Base-by-base conservation (phyloP, 2,797 vertebrate species). In the Pachyuromys duprasi region DNA sequence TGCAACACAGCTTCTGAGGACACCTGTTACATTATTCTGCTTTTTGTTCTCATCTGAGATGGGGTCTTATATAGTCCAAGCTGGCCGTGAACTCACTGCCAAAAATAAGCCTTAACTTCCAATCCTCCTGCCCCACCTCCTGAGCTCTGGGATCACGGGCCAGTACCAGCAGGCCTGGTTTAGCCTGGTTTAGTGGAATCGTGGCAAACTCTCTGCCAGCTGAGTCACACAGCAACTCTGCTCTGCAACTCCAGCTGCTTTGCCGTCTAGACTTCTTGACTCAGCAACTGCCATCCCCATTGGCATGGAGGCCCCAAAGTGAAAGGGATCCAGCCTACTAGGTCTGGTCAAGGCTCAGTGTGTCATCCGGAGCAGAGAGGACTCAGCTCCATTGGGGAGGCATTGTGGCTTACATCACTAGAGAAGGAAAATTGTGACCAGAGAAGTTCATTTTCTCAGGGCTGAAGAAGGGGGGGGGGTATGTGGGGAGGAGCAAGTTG, bases 401-500 rank as follows among this genome's bases (percentile, higher is more conserved):
- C 28, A 75, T 79, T 60, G 7, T 31, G 31, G 62, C 11, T 45
- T 7, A 15, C 31, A 93, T 95, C 26, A 20, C 22, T 13, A 33
- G 60, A 36, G 79, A 60, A 36, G 55, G 57, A 65, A 76, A 87
- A n/a, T 6, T 72, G 17, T 89, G 53, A 95, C 49, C 63, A 78
- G 76, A 83, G 20, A 82, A 75, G 69, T 65, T 93, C 53, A n/a
- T 75, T 94, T 96, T 80, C 89, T 95, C 69, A 86, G 79, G 63
- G 91, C 45, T 49, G 20, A 26, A n/a, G 18, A 2, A 31, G 13
- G 28, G 12, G 6, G 53, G 5, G 33, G 63, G 17, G 33, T 49
- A 11, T 49, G 45, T 49, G 49, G 49, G 49, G 49, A 49, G 49
- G 49, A 8, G 49, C 49, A 2, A 11, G 49, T 49, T 49, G 49